Percentiles rank a stretch among this genome's conserved stretches.
These are phyloP conservation scores for Emydoidea blandingii DNA, from an alignment of 2,797 vertebrate genomes.

Conservation along the genomic window DNA sequence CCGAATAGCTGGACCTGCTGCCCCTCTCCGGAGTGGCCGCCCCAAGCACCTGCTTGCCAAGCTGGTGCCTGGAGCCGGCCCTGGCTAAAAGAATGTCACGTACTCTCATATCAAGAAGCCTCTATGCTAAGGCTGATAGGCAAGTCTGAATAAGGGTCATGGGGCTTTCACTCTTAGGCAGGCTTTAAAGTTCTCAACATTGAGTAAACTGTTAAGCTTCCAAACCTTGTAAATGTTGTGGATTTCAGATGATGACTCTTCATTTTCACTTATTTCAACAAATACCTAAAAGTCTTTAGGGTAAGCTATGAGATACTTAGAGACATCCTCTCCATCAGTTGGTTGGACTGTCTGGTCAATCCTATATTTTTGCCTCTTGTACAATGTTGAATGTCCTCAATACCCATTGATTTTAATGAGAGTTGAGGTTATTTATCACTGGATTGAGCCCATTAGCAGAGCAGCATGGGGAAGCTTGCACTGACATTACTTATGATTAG, in stretches of 20 bases:
- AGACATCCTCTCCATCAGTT: not conserved
- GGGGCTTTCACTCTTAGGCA: not conserved
- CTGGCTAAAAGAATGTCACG: not conserved
- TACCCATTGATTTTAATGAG: not conserved
- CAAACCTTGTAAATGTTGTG: not conserved
- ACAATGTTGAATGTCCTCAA: not conserved
- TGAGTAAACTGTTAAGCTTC: not conserved
- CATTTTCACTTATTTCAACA: conserved; percentile 30
- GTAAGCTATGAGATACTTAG: not conserved
- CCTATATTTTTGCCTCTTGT: not conserved
- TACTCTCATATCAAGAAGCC: not conserved
- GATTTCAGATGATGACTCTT: not conserved
- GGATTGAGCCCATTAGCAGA: not conserved
- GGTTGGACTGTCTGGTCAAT: not conserved
- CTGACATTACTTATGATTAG: not conserved
- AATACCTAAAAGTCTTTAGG: not conserved
- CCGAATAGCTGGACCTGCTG: too few species aligned
- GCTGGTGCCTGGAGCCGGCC: too few species aligned
- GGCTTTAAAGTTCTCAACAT: not conserved
- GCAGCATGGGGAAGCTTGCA: not conserved
- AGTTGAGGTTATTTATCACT: not conserved
- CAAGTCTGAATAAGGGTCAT: not conserved
- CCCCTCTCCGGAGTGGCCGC: too few species aligned
- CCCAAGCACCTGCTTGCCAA: too few species aligned
- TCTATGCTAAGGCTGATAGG: not conserved